Evolutionary conservation across 2,113 vertebrate species (phyloP).

Genomic region (Fregetta grallaria): DNA sequence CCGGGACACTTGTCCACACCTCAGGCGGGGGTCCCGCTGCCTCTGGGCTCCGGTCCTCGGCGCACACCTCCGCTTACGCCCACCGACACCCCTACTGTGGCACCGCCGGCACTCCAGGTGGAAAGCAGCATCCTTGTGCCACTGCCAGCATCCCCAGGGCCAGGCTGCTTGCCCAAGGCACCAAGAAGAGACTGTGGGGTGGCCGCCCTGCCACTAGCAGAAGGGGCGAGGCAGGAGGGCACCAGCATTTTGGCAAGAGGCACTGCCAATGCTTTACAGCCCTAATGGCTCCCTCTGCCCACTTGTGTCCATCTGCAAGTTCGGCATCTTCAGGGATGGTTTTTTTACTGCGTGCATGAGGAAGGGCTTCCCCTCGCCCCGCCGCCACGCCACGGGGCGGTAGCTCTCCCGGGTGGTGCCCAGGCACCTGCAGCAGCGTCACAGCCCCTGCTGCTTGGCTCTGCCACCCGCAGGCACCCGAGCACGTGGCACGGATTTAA

Average conservation of each 20-base stretch:
- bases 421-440: background rate
- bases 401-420: fast-evolving
- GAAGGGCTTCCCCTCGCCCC: background rate
- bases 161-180: background rate
- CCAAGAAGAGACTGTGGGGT: background rate
- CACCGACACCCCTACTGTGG: background rate
- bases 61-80: background rate
- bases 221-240: background rate
- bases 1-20: fast-evolving
- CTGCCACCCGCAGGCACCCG: background rate
- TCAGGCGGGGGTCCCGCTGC: too few relatives aligned
- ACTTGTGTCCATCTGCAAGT: fast-evolving
- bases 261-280: background rate
- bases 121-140: background rate
- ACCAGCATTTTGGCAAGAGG: background rate
- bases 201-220: background rate
- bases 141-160: fast-evolving
- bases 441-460: background rate
- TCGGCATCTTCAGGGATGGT: background rate
- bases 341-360: background rate
- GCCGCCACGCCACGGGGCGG: fast-evolving
- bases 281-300: background rate
- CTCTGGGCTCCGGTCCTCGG: fast-evolving
- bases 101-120: fast-evolving
- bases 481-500: background rate